Percentiles rank a stretch among this genome's conserved stretches.
Conservation (phyloP, 2,888 invertebrate genomes). For the Spodoptera littoralis region DNA sequence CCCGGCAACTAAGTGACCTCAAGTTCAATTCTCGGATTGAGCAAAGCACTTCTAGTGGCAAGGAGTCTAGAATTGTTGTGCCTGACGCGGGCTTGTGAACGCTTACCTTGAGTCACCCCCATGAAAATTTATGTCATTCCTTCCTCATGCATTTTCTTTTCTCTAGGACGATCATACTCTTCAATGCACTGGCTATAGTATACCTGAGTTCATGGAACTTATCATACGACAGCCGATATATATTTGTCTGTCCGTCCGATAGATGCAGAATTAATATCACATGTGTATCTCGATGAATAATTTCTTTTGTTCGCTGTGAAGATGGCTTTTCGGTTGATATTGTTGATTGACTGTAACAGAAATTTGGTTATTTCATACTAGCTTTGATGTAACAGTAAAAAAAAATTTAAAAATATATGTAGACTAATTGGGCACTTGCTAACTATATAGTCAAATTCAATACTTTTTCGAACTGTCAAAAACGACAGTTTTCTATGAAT, state of each 20-base stretch:
- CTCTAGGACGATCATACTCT: slow-evolving; percentile 79
- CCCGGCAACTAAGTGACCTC: no score
- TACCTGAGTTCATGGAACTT: slow-evolving; percentile 81
- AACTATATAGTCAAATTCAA: no score
- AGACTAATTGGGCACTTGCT: no score
- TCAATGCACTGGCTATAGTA: slow-evolving; percentile 75
- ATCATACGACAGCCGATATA: slow-evolving; percentile 70
- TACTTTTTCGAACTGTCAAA: no score
- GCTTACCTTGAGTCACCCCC: slow-evolving; percentile 49
- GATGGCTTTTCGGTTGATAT: slow-evolving; percentile 61
- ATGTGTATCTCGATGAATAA: slow-evolving; percentile 68
- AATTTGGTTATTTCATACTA: no score
- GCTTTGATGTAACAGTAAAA: no score
- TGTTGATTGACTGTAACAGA: slow-evolving; percentile 72
- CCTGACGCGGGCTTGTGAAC: no score
- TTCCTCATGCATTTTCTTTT: slow-evolving; percentile 80
- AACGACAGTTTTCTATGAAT: no score
- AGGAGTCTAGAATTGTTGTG: no score
- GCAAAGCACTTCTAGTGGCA: no score
- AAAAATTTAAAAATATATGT: no score
- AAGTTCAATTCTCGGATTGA: no score
- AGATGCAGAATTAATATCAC: slow-evolving; percentile 70
- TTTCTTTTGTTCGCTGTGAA: slow-evolving; percentile 60
- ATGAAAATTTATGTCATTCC: slow-evolving; percentile 69
- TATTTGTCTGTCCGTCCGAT: slow-evolving; percentile 67